A percentile compares a stretch with the other conserved stretches of the same genome.
These are phyloP conservation scores for Hoplostethus atlanticus DNA, from an alignment of 2,797 vertebrate species.

Conservation along the genomic window DNA sequence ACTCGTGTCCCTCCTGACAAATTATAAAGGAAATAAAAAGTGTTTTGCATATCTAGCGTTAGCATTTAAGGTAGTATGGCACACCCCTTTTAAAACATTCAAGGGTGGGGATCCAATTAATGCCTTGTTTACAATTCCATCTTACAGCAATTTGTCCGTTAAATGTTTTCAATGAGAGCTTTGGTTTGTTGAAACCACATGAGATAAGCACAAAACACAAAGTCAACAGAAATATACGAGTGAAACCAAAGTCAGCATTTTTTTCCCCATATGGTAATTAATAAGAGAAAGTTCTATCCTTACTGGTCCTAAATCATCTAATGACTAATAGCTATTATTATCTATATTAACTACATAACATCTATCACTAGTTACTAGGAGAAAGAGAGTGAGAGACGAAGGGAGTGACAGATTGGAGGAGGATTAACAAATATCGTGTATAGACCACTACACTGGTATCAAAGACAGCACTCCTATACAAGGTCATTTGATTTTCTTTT, in stretches of 20 bases:
- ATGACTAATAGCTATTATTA: conserved; percentile 85
- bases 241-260: conserved; percentile 28
- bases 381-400: conserved; percentile 18
- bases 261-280: conserved; percentile 20
- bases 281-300: conserved; percentile 90
- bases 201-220: conserved; percentile 83
- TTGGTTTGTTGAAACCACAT: conserved; percentile 94
- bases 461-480: conserved; percentile 88
- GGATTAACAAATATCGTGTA: conserved; percentile 50
- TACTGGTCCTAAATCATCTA: conserved; percentile 92
- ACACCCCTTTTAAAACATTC: conserved; percentile 87
- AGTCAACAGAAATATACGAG: conserved; percentile 18
- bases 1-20: conserved; percentile 92
- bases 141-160: conserved; percentile 82
- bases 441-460: conserved; percentile 87
- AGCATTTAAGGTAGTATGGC: conserved; percentile 99
- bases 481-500: conserved; percentile 79
- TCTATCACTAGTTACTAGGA: conserved; percentile 88
- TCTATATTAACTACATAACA: conserved; percentile 86
- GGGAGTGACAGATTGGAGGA: conserved; percentile 16
- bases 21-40: conserved; percentile 89
- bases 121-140: conserved; percentile 79
- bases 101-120: conserved; percentile 86
- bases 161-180: conserved; percentile 87
- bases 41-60: conserved; percentile 94